Evolutionary conservation across 2,888 invertebrate species (phyloP).

Genomic region (Sarcophaga variegata): DNA sequence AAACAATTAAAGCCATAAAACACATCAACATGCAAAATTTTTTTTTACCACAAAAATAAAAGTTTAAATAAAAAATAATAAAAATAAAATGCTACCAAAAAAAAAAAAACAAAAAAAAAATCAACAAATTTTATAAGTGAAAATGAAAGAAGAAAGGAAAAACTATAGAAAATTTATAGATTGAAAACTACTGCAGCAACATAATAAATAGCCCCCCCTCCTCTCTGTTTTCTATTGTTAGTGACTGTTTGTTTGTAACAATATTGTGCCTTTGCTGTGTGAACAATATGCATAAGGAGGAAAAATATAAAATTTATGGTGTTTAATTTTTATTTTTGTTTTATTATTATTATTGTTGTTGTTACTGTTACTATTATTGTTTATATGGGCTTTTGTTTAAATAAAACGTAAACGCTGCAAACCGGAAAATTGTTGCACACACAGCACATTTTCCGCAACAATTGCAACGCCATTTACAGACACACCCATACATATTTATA

Average conservation of each 20-base stretch:
- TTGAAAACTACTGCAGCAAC: background rate
- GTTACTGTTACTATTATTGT: conserved; percentile 18
- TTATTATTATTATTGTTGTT: background rate
- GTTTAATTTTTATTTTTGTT: background rate
- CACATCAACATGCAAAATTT: conserved; percentile 59
- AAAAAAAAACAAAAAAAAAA: background rate
- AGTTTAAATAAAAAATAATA: conserved; percentile 44
- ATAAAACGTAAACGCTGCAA: conserved; percentile 59
- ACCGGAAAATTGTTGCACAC: conserved; percentile 71
- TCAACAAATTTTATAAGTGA: conserved; percentile 41
- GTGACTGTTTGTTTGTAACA: too few relatives aligned
- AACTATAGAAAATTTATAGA: background rate
- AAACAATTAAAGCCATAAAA: conserved; percentile 64
- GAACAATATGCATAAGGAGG: background rate
- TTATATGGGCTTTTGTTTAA: conserved; percentile 46
- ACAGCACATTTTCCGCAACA: conserved; percentile 69
- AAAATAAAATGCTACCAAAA: background rate
- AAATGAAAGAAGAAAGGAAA: conserved; percentile 8
- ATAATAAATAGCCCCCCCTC: background rate
- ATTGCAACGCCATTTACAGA: conserved; percentile 48
- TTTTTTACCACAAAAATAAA: conserved; percentile 55
- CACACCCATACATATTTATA: background rate
- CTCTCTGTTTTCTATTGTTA: too few relatives aligned
- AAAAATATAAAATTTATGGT: background rate
- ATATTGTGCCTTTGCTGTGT: background rate